These are phyloP conservation scores for Chloropsis cyanopogon DNA, from an alignment of 2,113 vertebrate species.

Conservation along the genomic window DNA sequence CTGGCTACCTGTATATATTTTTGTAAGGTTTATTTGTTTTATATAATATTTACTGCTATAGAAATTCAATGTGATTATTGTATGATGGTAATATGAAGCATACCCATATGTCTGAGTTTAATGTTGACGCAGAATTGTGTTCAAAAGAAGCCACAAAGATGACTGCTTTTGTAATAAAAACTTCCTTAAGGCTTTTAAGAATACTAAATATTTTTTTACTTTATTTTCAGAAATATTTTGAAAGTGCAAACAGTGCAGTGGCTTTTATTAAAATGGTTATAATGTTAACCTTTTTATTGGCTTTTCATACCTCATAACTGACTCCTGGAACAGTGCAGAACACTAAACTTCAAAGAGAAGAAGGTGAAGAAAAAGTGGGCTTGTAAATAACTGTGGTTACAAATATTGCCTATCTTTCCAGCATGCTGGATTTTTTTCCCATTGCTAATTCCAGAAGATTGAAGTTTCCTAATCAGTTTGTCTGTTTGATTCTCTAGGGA, in stretches of 20 bases:
- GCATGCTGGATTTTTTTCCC: neutral
- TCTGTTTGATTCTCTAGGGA: neutral
- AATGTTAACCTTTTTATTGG: neutral
- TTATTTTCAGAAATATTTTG: constrained; percentile 12
- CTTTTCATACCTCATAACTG: constrained; percentile 28
- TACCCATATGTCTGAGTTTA: neutral
- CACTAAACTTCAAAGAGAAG: neutral
- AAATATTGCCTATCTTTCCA: neutral
- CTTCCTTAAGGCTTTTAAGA: neutral
- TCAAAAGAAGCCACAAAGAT: neutral
- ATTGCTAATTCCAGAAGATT: neutral
- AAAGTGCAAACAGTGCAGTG: neutral
- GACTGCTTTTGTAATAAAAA: constrained; percentile 28
- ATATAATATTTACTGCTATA: neutral
- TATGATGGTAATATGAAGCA: neutral
- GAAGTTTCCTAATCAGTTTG: neutral
- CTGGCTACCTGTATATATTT: neutral
- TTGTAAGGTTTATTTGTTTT: neutral
- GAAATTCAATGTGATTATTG: neutral
- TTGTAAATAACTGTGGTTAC: neutral
- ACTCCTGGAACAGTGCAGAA: neutral
- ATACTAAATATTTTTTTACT: constrained; percentile 37
- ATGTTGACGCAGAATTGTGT: neutral
- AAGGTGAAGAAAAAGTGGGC: neutral
- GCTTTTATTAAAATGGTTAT: neutral